Evolutionary conservation across 2,888 invertebrate species (phyloP), one percentile per base, ranked within the genome.

Genomic region (Drosophila siamana): DNA sequence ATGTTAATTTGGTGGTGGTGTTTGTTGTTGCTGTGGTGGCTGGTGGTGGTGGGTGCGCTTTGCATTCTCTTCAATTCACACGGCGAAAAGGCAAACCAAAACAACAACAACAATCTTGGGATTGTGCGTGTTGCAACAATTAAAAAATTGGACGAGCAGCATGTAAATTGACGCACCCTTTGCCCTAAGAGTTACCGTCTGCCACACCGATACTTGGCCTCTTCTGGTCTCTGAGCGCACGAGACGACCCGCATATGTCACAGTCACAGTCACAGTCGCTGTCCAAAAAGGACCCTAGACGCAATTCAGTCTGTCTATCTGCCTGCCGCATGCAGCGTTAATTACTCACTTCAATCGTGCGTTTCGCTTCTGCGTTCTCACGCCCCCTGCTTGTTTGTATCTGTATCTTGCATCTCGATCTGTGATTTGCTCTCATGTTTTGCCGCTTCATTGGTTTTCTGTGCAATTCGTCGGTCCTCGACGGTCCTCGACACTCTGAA

Each of bases 391-490:
- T 75, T n/a, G 80, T 78, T 65, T 73, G 72, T 67, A 75, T 70
- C 59, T 50, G 19, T 7, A 62, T 61, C 66, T 66, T 5, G 60
- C 46, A 79, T 74, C 86, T 82, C 76, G 83, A 83, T 83, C 87
- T 80, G 85, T 82, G 85, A 87, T 85, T 85, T 87, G 78, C 86
- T 86, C 85, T 86, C 78, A 85, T 85, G 87, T 85, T 87, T 85
- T 85, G 86, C 87, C 86, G 86, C 86, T 74, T 85, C 72, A 87
- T 77, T 85, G 74, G 73, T 50, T 84, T 9, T 44, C 22, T 65
- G 64, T 71, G 69, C 68, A 56, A 56, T 69, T 67, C 68, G 51
- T 63, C 73, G 66, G 54, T 70, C 54, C 72, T 82, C 62, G 68
- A 73, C 83, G 73, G 63, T 69, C 48, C 66, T n/a, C n/a, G n/a